Conservation (phyloP, 2,113 vertebrate species). For the Neoarius graeffei region DNA sequence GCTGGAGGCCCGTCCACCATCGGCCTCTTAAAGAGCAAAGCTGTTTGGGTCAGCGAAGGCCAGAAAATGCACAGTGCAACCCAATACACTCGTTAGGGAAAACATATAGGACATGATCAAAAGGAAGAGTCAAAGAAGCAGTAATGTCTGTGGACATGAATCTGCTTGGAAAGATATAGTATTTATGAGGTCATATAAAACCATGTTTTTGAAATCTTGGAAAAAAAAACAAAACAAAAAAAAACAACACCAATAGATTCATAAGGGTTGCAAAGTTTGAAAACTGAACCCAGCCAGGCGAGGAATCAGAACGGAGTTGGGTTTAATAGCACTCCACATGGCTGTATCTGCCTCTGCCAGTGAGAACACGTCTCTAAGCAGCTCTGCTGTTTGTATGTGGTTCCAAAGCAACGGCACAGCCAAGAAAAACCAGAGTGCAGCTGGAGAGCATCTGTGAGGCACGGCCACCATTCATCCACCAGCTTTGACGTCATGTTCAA, state of each 20-base stretch:
- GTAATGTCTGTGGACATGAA: slow-evolving; percentile 11
- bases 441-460: slow-evolving; percentile 70
- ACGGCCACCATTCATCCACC: slow-evolving; percentile 50
- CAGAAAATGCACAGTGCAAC: slow-evolving; percentile 53
- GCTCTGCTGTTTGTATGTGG: slow-evolving; percentile 29
- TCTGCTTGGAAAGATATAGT: slow-evolving; percentile 1
- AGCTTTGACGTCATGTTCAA: slow-evolving; percentile 22
- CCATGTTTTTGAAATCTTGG: slow-evolving; percentile 8
- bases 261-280: slow-evolving; percentile 15
- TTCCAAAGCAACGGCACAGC: slow-evolving; percentile 33
- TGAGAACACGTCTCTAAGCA: slow-evolving; percentile 17
- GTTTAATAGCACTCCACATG: slow-evolving; percentile 28
- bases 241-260: slow-evolving; percentile 19
- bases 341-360: slow-evolving; percentile 28
- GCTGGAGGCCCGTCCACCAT: slow-evolving; percentile 64
- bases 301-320: slow-evolving; percentile 2
- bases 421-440: slow-evolving; percentile 34
- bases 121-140: slow-evolving; percentile 33
- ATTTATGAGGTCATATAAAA: slow-evolving; percentile 40
- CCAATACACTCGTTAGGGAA: slow-evolving; percentile 32
- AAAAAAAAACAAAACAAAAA: not conserved
- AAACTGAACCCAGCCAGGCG: slow-evolving; percentile 4
- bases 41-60: slow-evolving; percentile 37
- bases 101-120: slow-evolving; percentile 32
- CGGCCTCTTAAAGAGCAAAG: slow-evolving; percentile 62